A percentile compares a stretch with the other conserved stretches of the same genome.
Conservation (phyloP, 2,888 invertebrate species). For the Drosophila neotestacea region DNA sequence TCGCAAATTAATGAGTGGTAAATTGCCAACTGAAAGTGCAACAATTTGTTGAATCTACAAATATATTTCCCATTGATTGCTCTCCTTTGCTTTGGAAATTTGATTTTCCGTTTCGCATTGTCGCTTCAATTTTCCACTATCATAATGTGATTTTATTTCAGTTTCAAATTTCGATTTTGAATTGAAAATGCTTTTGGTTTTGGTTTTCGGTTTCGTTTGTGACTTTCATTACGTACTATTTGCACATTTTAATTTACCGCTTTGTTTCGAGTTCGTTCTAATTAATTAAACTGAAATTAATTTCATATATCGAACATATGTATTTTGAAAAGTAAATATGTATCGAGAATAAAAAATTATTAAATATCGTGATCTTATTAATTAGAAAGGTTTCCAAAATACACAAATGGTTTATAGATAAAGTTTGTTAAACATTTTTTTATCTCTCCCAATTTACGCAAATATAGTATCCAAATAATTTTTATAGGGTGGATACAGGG, state of each 20-base stretch:
- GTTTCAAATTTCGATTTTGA: not conserved
- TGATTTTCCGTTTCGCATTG: constrained; percentile 16
- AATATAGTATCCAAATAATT: no score
- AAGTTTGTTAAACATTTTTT: no score
- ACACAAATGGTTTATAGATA: no score
- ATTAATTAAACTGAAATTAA: constrained; percentile 2
- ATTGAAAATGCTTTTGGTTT: not conserved
- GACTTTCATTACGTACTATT: not conserved
- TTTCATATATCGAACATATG: not conserved
- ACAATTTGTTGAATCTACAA: constrained; percentile 14
- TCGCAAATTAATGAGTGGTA: constrained; percentile 32
- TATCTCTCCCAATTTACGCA: no score
- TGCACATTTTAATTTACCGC: constrained; percentile 6
- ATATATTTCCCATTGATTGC: not conserved
- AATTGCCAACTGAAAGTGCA: constrained; percentile 6
- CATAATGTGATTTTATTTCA: constrained; percentile 16
- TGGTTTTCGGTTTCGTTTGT: not conserved
- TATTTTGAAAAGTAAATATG: no score
- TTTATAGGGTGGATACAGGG: no score
- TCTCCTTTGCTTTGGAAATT: constrained; percentile 11
- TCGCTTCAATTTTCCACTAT: constrained; percentile 8
- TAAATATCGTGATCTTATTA: no score
- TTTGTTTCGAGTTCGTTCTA: not conserved
- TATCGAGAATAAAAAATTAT: no score
- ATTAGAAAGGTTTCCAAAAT: no score